Evolutionary conservation across 2,888 invertebrate genomes (phyloP), one percentile per base, ranked within the genome.

Genomic region (Sarcophaga caerulescens): DNA sequence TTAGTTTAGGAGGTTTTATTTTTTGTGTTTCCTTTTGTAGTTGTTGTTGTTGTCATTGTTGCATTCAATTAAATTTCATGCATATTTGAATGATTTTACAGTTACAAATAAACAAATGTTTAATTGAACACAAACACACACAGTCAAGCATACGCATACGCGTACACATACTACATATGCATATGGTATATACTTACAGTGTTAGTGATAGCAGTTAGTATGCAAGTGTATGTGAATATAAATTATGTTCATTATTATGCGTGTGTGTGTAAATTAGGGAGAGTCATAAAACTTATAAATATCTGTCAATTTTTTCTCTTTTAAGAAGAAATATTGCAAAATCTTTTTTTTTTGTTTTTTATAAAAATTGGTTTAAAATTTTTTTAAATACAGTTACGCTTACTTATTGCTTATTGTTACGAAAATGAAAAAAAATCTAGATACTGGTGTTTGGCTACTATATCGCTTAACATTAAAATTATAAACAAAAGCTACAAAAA

Each of bases 31-130:
- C 8, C 8, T 35, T 35, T 35, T 35, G 1, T 10, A 35, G 35
- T 35, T 35, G 35, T 10, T 74, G 62, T 62, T 65, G 60, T 62
- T 45, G 8, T 0, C 69, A 57, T 79, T 65, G 21, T 71, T 47
- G 47, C 70, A 79, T 75, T 75, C 84, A 84, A 84, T 80, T 84
- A 75, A 84, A 80, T 80, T 84, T 70, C 63, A 75, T 84, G 75
- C 70, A 80, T 66, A 71, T 84, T 65, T 80, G 60, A 84, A 79
- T 75, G 47, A 14, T 62, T 79, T 78, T 68, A 19, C 70, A 69
- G 21, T 57, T 68, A 68, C 69, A 74, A 45, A 73, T 73, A 68
- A 68, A 45, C n/a, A n/a, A 57, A 57, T 68, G 68, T 45, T 45
- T 68, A 35, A 45, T 21, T 68, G 12, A 21, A 45, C 45, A 59